Evolutionary conservation across 92 coral and sea anemone species (phyloP).

Genomic region (Phenganax stokvisi): DNA sequence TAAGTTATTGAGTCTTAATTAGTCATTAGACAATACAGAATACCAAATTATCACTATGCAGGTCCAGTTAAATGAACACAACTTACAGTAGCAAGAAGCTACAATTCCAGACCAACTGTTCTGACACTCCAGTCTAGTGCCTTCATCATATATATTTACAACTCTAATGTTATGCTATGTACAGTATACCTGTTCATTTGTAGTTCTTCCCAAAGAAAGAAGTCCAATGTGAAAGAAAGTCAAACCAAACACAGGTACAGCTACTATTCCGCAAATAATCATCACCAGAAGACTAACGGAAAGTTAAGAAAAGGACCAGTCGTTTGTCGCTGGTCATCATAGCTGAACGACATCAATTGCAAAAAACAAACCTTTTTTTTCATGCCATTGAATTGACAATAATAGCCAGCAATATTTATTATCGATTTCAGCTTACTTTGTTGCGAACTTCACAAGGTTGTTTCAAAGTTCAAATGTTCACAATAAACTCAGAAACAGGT

Average conservation of each 20-base stretch:
- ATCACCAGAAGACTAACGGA: slow-evolving; percentile 59
- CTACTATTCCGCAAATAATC: slow-evolving; percentile 81
- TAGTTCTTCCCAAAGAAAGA: slow-evolving; percentile 88
- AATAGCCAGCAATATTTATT: no score
- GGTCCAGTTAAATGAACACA: no score
- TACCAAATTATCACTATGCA: no score
- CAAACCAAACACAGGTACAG: slow-evolving; percentile 89
- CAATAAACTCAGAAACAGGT: no score
- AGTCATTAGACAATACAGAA: background rate
- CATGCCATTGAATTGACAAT: no score
- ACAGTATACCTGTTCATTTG: slow-evolving; percentile 79
- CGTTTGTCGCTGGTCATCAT: no score
- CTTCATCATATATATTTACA: background rate
- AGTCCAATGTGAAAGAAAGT: slow-evolving; percentile 90
- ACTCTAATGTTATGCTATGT: background rate
- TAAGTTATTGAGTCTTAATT: background rate
- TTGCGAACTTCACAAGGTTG: no score
- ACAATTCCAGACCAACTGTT: no score
- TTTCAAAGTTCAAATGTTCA: no score
- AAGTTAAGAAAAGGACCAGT: slow-evolving; percentile 48
- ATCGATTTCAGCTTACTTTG: no score
- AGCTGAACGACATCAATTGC: background rate
- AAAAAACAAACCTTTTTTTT: background rate
- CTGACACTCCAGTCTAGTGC: no score
- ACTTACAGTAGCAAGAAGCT: no score